phyloP scores from a whole-genome alignment of 2,797 vertebrate species.

The Epinephelus coioides region DNA sequence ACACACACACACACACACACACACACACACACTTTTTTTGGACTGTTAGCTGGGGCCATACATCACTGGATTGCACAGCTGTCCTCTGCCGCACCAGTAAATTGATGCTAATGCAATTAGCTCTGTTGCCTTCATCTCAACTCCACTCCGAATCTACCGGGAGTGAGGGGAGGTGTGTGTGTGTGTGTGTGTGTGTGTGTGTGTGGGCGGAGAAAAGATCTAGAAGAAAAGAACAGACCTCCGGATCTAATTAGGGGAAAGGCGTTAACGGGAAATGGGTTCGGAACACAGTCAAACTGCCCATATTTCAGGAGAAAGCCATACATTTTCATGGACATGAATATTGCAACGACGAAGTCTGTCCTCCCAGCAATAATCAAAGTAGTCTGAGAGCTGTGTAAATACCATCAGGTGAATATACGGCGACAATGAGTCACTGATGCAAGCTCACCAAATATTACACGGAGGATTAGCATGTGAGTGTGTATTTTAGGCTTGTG shows the following conservation, averaged over 20 bases:
- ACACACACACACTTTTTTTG: slow-evolving; percentile 27
- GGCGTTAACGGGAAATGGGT: slow-evolving; percentile 73
- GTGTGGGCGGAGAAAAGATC: slow-evolving; percentile 30
- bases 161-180: slow-evolving; percentile 42
- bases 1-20: slow-evolving; percentile 25
- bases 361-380: slow-evolving; percentile 60
- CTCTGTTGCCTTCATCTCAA: slow-evolving; percentile 78
- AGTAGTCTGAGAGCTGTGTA: slow-evolving; percentile 49
- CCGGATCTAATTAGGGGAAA: slow-evolving; percentile 80
- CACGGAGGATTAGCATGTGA: slow-evolving; percentile 28
- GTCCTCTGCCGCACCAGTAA: slow-evolving; percentile 78
- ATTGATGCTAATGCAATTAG: slow-evolving; percentile 87
- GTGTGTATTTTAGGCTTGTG: slow-evolving; percentile 38
- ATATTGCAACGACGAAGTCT: slow-evolving; percentile 69
- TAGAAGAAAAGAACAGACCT: slow-evolving; percentile 65
- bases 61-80: slow-evolving; percentile 74
- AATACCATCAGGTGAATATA: slow-evolving; percentile 62
- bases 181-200: slow-evolving; percentile 16
- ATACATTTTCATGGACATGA: slow-evolving; percentile 71
- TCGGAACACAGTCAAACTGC: slow-evolving; percentile 70
- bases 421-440: slow-evolving; percentile 42
- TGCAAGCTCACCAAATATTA: slow-evolving; percentile 30
- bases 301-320: slow-evolving; percentile 70
- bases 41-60: slow-evolving; percentile 48
- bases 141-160: slow-evolving; percentile 61